Evolutionary conservation across 1,140 invertebrate species (phyloP), one percentile per base, ranked within the genome.

Genomic region (Megalonaias nervosa): DNA sequence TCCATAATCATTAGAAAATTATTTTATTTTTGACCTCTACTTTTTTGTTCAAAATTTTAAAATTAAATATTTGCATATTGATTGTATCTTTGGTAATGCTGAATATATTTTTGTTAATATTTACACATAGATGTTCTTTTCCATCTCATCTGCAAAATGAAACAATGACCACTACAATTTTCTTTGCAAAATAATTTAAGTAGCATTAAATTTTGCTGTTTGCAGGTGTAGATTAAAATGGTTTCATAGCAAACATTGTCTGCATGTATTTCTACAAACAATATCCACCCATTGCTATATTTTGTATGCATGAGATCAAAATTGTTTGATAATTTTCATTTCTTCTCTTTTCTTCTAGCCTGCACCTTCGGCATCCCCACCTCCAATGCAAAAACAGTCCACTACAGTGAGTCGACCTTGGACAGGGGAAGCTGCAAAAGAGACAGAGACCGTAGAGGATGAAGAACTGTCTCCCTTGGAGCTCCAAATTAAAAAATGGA

Each of bases 381-480:
- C 72, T 17, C 59, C 74, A 26, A 61, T 55, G 21, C 67, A 69
- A 21, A 75, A 81, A 31, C 70, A 74, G 19, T 65, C 74, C n/a
- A 67, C 73, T 15, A 69, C 81, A 16, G 57, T 77, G 17, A 76
- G 71, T n/a, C 73, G 67, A 67, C 61, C 31, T 1, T 67, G 48
- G 23, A 62, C 66, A 31, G 61, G 64, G 67, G 67, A 74, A 17
- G 75, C 80, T 56, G 19, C 62, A 1, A 64, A 59, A 17, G 72
- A n/a, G 64, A 67, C 61, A 60, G 77, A 71, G 26, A 71, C 64
- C 14, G 75, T 77, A 16, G 80, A 60, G 19, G 81, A 81, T 57
- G 73, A 70, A 14, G 82, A 82, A 59, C 79, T 85, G 57, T 84
- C 88, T 78, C 84, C 86, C 57, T 71, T 89, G 19, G 87, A 90